Evolutionary conservation across 2,113 vertebrate genomes (phyloP), one percentile per base, ranked within the genome.

Genomic region (Pelusios castaneus): DNA sequence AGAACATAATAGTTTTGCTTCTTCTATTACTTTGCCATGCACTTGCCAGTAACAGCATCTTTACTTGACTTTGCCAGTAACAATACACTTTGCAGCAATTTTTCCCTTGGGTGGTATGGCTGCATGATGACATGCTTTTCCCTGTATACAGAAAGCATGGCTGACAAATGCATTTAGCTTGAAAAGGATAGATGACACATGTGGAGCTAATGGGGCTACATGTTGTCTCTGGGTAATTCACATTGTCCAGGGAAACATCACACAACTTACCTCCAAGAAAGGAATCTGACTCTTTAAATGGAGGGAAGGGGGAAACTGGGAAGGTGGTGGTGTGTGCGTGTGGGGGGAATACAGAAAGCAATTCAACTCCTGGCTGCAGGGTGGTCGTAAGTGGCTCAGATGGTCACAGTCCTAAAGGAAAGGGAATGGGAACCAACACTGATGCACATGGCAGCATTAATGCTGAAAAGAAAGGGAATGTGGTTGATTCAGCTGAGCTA

Each of bases 1-100:
- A 52, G 34, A 80, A 41, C 41, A 52, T 25, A 67, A 19, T 16
- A 73, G 56, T 41, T 52, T 24, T 22, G 47, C 21, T 94, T 13
- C 51, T 85, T 55, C 73, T 80, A 55, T n/a, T 88, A 19, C 38
- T 91, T 19, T 38, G 80, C 73, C 11, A 67, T n/a, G 51, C 67
- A 34, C 31, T 0, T 0, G 4, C 0, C 0, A 52, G 73, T 31
- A 38, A 10, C 22, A 58, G 70, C 10, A 43, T 58, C 82, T 49
- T 49, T n/a, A 41, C 10, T 0, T 38, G 22, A 51, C 51, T 80
- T 88, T 82, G n/a, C 58, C 47, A 75, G 34, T 22, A 10, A 52
- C 21, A 13, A 27, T 31, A 31, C 0, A 0, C 38, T 73, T 89
- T 80, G 22, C 43, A 91, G 81, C 60, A 85, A 0, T 43, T 80